A percentile compares a stretch with the other conserved stretches of the same genome.
Conservation (phyloP, 2,888 invertebrate species). For the Eupeodes luniger region DNA sequence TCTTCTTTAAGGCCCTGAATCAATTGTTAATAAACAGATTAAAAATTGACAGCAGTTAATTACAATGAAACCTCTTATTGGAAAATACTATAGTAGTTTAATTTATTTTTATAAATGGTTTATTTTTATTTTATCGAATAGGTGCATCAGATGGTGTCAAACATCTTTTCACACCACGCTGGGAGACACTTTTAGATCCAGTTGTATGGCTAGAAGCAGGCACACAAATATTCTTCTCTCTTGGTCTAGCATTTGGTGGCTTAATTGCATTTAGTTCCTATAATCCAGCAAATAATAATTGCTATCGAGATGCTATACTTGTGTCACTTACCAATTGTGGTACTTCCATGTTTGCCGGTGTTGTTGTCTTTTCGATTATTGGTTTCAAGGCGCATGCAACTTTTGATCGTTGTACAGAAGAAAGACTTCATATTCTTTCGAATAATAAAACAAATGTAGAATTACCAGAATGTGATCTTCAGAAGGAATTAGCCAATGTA, state of each 20-base stretch:
- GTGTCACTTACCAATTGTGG: constrained; percentile 97
- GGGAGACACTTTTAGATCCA: constrained; percentile 95
- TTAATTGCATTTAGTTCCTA: constrained; percentile 97
- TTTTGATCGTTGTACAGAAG: constrained; percentile 82
- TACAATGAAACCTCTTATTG: no score
- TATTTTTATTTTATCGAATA: constrained; percentile 43
- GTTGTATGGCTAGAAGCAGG: constrained; percentile 99
- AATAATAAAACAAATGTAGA: constrained; percentile 87
- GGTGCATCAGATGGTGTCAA: constrained; percentile 89
- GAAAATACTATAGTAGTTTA: background rate
- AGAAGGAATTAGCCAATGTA: constrained; percentile 95
- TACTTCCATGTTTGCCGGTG: constrained; percentile 98
- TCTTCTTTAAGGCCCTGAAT: no score
- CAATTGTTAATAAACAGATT: no score
- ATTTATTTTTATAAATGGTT: background rate
- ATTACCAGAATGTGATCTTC: constrained; percentile 91
- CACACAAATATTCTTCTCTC: constrained; percentile 98
- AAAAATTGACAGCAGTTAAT: no score
- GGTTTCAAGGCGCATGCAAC: constrained; percentile 90
- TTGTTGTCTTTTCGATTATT: constrained; percentile 97
- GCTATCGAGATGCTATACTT: constrained; percentile 95
- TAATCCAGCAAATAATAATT: constrained; percentile 98
- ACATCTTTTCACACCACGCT: constrained; percentile 96
- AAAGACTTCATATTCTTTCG: constrained; percentile 85
- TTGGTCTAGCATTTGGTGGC: constrained; percentile 97